Evolutionary conservation across 2,113 vertebrate genomes (phyloP).

Genomic region (Corvus cornix): DNA sequence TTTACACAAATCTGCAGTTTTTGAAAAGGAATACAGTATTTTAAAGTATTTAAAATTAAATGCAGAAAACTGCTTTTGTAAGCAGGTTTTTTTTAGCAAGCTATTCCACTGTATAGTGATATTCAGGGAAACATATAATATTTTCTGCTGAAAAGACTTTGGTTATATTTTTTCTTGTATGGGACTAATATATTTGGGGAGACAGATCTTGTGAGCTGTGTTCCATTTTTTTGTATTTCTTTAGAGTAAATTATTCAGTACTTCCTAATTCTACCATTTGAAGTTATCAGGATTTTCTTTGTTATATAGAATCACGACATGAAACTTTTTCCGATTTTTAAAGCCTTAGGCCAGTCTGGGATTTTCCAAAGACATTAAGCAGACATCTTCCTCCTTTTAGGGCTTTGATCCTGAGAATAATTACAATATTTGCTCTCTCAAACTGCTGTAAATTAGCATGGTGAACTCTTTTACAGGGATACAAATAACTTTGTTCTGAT

Average conservation of each 20-base stretch:
- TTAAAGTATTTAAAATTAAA: neutral
- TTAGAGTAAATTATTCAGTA: neutral
- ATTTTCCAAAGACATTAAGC: neutral
- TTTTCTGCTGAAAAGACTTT: neutral
- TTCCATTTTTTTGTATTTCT: neutral
- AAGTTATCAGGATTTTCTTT: neutral
- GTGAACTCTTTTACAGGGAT: neutral
- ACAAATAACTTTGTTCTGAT: neutral
- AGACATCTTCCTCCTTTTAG: neutral
- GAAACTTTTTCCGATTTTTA: neutral
- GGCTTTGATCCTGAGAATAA: neutral
- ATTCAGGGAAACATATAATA: neutral
- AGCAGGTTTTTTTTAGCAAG: neutral
- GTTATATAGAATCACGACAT: neutral
- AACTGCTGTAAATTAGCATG: neutral
- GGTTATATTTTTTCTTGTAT: neutral
- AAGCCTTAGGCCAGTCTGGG: neutral
- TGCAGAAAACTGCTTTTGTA: neutral
- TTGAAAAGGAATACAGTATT: neutral
- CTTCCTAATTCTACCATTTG: neutral
- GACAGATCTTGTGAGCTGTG: neutral
- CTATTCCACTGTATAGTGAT: neutral
- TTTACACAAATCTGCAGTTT: neutral
- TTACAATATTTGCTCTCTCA: neutral
- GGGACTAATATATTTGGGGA: neutral